These are phyloP conservation scores for Carapus acus DNA, from an alignment of 2,797 vertebrate species.

Conservation along the genomic window DNA sequence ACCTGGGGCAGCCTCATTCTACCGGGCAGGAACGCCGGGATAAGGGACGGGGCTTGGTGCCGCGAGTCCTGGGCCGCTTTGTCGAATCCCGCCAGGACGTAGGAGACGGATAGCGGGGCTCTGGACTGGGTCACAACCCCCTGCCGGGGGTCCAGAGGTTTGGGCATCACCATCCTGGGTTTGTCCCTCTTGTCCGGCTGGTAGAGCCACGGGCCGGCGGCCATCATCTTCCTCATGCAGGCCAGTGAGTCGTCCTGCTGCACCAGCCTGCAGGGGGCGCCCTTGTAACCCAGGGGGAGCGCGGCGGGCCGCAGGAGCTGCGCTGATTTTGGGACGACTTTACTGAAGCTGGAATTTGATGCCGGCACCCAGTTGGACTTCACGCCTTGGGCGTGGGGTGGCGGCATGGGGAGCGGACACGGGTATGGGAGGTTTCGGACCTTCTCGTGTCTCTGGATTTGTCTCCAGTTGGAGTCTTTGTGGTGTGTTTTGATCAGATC, in stretches of 20 bases:
- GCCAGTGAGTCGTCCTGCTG: slow-evolving; percentile 50
- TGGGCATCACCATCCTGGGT: slow-evolving; percentile 49
- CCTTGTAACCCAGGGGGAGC: slow-evolving; percentile 49
- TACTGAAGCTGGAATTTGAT: slow-evolving; percentile 65
- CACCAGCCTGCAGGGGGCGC: slow-evolving; percentile 39
- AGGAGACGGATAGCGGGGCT: slow-evolving; percentile 32
- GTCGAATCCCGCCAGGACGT: slow-evolving; percentile 50
- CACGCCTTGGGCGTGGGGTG: slow-evolving; percentile 32
- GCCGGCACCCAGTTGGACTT: slow-evolving; percentile 72
- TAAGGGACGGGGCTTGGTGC: slow-evolving; percentile 51
- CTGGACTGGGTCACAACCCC: slow-evolving; percentile 50
- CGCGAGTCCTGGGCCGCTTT: slow-evolving; percentile 59
- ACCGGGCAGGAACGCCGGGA: slow-evolving; percentile 71
- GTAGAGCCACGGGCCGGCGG: slow-evolving; percentile 54
- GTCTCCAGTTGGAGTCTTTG: slow-evolving; percentile 54
- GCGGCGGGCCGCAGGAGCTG: slow-evolving; percentile 62
- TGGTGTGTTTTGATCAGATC: slow-evolving; percentile 43
- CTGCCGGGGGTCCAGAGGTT: slow-evolving; percentile 53
- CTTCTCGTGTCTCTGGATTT: slow-evolving; percentile 45
- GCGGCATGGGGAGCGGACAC: slow-evolving; percentile 14
- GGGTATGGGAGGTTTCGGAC: slow-evolving; percentile 29
- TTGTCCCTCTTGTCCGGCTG: slow-evolving; percentile 65
- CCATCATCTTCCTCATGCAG: slow-evolving; percentile 60
- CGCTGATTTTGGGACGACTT: slow-evolving; percentile 64
- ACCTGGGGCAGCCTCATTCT: slow-evolving; percentile 73